Conservation (phyloP, 2,888 invertebrate genomes). For the Bellardia bayeri region DNA sequence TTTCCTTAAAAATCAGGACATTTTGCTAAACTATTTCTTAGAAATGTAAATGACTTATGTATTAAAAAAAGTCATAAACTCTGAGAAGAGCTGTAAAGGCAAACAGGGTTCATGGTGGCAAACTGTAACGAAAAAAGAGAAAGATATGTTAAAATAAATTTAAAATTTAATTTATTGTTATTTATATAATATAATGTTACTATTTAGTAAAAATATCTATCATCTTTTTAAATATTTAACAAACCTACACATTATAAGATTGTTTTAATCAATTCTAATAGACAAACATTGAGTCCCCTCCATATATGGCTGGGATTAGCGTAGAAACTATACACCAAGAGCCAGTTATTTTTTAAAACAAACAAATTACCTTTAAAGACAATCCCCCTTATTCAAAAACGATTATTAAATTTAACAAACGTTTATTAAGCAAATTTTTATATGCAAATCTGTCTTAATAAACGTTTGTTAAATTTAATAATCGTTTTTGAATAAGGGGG, state of each 20-base stretch:
- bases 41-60: neutral
- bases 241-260: conserved; percentile 11
- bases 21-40: conserved; percentile 37
- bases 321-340: neutral
- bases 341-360: neutral
- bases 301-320: conserved; percentile 5
- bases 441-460: no score
- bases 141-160: neutral
- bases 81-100: neutral
- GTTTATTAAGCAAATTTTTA: no score
- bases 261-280: neutral
- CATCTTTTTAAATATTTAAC: neutral
- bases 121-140: conserved; percentile 52
- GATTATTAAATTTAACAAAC: no score
- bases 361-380: neutral
- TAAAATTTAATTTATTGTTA: neutral
- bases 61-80: conserved; percentile 31
- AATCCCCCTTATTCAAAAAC: no score
- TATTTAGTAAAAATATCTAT: neutral
- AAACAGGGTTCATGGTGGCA: conserved; percentile 20
- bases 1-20: conserved; percentile 60
- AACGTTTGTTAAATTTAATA: no score
- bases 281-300: neutral
- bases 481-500: no score
- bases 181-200: conserved; percentile 2